These are phyloP conservation scores for Actinopyga echinites DNA, from an alignment of 53 echinoderm and acorn worm genomes.

Conservation along the genomic window DNA sequence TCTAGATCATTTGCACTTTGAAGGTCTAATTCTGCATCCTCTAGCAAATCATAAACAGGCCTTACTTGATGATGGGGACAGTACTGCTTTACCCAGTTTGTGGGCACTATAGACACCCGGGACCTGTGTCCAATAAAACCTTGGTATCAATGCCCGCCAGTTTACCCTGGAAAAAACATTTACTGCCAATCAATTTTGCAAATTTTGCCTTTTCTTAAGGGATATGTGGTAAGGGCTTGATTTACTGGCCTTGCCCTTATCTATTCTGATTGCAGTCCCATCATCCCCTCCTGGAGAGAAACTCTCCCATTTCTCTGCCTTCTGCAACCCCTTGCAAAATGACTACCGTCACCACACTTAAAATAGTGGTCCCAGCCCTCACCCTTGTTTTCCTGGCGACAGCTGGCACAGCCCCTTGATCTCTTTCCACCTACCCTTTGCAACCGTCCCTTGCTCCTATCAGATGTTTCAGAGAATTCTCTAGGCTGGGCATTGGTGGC, in stretches of 20 bases:
- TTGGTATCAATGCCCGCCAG: not conserved
- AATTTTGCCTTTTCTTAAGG: not conserved
- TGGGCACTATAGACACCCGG: conserved; percentile 2
- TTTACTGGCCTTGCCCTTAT: no score
- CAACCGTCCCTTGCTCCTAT: no score
- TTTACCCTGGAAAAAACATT: not conserved
- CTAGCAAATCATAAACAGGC: not conserved
- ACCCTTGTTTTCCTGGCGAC: no score
- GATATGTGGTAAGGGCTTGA: not conserved
- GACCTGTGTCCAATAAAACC: conserved; percentile 24
- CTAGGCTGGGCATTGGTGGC: no score
- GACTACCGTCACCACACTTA: not conserved
- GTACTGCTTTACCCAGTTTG: not conserved
- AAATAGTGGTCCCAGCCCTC: not conserved
- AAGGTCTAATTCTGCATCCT: not conserved
- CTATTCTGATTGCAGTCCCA: no score
- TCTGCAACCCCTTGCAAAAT: conserved; percentile 5
- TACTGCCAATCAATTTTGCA: not conserved
- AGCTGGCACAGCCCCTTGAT: no score
- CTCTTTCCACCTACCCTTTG: no score
- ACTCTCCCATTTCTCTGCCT: not conserved
- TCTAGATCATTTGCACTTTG: not conserved
- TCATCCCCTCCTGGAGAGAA: no score
- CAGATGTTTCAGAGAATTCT: no score
- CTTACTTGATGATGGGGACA: not conserved